Conservation (phyloP, 2,797 vertebrate species). For the Ctenosaura bakeri region DNA sequence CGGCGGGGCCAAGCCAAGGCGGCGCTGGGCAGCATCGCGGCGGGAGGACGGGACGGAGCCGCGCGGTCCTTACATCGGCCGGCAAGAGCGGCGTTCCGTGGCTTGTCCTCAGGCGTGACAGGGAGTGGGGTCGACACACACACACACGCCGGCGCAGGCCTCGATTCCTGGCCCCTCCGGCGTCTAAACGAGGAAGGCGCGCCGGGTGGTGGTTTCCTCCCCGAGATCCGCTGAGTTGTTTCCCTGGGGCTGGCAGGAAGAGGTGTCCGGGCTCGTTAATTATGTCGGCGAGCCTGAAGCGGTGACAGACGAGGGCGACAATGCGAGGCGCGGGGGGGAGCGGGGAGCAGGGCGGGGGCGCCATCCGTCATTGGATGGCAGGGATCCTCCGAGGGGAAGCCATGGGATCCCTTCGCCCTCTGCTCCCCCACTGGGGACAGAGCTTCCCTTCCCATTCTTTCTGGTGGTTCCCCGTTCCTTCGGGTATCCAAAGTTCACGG, state of each 20-base stretch:
- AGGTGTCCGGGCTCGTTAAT: slow-evolving; percentile 92
- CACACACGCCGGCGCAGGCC: no score
- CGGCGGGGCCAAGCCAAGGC: slow-evolving; percentile 82
- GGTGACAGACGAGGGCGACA: slow-evolving; percentile 91
- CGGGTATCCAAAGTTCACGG: no score
- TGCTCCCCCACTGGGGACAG: background rate
- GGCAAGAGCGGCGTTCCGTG: no score
- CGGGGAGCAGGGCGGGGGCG: slow-evolving; percentile 53
- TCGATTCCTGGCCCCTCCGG: no score
- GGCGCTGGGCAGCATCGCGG: slow-evolving; percentile 74
- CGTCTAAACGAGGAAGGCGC: no score
- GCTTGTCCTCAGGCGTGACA: no score
- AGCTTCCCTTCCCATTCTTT: background rate
- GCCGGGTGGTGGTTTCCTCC: no score
- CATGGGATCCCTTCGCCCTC: background rate
- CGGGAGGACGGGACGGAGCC: background rate
- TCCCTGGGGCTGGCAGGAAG: slow-evolving; percentile 83
- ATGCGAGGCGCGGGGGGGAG: slow-evolving; percentile 78
- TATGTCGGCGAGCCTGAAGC: slow-evolving; percentile 88
- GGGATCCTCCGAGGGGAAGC: background rate
- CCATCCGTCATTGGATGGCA: slow-evolving; percentile 33
- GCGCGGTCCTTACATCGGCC: no score
- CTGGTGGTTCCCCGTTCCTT: no score
- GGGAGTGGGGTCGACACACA: no score
- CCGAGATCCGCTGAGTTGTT: no score